A percentile compares a stretch with the other conserved stretches of the same genome.
Conservation (phyloP, 2,797 vertebrate genomes). For the Uromys caudimaculatus region DNA sequence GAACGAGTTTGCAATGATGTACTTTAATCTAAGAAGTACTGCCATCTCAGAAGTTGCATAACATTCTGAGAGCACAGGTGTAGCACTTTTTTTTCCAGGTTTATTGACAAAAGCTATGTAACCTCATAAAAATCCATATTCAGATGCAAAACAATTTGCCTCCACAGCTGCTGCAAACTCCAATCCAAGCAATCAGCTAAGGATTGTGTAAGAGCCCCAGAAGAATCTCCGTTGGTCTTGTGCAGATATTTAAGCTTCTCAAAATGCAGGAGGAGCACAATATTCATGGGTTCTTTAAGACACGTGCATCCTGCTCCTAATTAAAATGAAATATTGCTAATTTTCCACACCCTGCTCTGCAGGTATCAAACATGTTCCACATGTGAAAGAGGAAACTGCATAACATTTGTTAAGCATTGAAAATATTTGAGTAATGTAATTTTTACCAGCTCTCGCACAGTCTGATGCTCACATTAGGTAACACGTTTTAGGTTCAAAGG, state of each 20-base stretch:
- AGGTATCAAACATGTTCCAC: slow-evolving; percentile 2
- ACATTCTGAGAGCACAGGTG: slow-evolving; percentile 70
- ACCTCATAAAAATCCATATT: slow-evolving; percentile 67
- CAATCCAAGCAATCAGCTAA: slow-evolving; percentile 59
- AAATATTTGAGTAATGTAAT: neutral
- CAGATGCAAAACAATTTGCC: slow-evolving; percentile 66
- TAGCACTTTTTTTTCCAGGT: slow-evolving; percentile 56
- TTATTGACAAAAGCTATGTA: slow-evolving; percentile 75
- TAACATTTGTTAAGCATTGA: neutral
- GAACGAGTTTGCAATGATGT: slow-evolving; percentile 60
- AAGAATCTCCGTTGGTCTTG: neutral
- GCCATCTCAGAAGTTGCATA: slow-evolving; percentile 32
- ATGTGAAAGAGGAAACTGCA: neutral
- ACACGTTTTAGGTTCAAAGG: neutral
- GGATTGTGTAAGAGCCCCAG: slow-evolving; percentile 37
- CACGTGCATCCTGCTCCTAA: slow-evolving; percentile 37
- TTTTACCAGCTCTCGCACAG: neutral
- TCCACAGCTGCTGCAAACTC: slow-evolving; percentile 58
- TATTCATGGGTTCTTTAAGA: neutral
- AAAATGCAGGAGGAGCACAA: neutral
- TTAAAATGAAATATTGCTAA: slow-evolving; percentile 20
- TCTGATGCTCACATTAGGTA: neutral
- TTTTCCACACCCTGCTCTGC: neutral
- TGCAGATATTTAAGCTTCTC: slow-evolving; percentile 15
- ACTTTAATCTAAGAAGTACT: slow-evolving; percentile 61